Percentiles rank a stretch among this genome's conserved stretches.
phyloP scores from a whole-genome alignment of 2,888 invertebrate species.

The Mantis religiosa region DNA sequence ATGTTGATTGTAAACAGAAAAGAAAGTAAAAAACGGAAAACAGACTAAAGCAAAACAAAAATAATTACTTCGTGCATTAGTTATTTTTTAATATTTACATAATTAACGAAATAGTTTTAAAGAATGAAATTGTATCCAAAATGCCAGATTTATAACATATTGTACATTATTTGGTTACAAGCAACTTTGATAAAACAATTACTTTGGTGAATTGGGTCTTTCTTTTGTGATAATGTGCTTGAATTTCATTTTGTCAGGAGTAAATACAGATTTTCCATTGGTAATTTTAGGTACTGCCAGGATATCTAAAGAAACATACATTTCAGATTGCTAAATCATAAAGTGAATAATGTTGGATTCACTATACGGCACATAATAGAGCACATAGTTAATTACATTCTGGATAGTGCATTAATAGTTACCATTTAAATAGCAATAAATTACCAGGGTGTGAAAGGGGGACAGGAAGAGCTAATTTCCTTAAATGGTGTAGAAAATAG shows the following conservation, averaged over 20 bases:
- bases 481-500: too few relatives aligned
- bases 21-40: neutral
- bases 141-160: neutral
- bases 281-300: neutral
- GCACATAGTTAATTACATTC: too few relatives aligned
- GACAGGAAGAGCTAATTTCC: too few relatives aligned
- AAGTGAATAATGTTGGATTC: neutral
- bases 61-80: neutral
- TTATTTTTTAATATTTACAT: conserved; percentile 5
- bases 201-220: conserved; percentile 11
- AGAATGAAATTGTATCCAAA: neutral
- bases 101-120: neutral
- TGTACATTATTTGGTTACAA: neutral
- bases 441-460: too few relatives aligned
- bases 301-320: neutral
- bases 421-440: too few relatives aligned
- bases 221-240: neutral
- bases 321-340: neutral
- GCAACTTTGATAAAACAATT: neutral
- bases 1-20: neutral
- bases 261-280: neutral
- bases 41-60: neutral
- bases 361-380: too few relatives aligned
- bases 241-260: neutral
- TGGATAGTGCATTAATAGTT: too few relatives aligned